Evolutionary conservation across 2,888 invertebrate genomes (phyloP), one percentile per base, ranked within the genome.

Genomic region (Nycteola revayana): DNA sequence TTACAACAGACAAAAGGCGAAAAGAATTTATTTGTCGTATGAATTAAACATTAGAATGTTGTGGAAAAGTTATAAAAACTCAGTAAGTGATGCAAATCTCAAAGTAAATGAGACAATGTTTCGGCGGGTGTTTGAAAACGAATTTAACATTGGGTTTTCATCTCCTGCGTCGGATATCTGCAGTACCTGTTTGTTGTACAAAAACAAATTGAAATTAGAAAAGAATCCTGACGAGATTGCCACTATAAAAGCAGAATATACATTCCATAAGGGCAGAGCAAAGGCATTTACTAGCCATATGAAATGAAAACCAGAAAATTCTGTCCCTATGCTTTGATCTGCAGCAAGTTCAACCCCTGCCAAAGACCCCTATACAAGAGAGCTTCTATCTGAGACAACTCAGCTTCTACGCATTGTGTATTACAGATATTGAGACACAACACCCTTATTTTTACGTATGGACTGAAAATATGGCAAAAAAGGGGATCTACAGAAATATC

Each of bases 281-380:
- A 42, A 38, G 18, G 35, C 32, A 28, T 42, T 42, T 25, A 24
- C 10, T 38, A 21, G 17, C 17, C 31, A 24, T 29, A 32, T 25
- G 17, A 43, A 38, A 25, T 28, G 30, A 25, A 32, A 36, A 29
- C 39, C 36, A 23, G 31, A 33, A 37, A 37, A 37, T 23, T 32
- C 9, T 38, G 10, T 9, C 23, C 18, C 8, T 33, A 25, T 36
- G 36, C 22, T 36, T 31, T 27, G 31, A 31, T 26, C 22, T 36
- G 11, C 36, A 36, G 26, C 49, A 49, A 36, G 41, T 49, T 10
- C 42, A 42, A 28, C 37, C 40, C 14, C 38, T 51, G 33, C 49
- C 51, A 17, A 39, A 36, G 21, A 51, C 44, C 25, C 48, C 43
- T 14, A 51, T 48, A 32, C 30, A 34, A 27, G 47, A 50, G 18